Conservation (phyloP, 2,888 invertebrate species). For the Andricus curvator region DNA sequence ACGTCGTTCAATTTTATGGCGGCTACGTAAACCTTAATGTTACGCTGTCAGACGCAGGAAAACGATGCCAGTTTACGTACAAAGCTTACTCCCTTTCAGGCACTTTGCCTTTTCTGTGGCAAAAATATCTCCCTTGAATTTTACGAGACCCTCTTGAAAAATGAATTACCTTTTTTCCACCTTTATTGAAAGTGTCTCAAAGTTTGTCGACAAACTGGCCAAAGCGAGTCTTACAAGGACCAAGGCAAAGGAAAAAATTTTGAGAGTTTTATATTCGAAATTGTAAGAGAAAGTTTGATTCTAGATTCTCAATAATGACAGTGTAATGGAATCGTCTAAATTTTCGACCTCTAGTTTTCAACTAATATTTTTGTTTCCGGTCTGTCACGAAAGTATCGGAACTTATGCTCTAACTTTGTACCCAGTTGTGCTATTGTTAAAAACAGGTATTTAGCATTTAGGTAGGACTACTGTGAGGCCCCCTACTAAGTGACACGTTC, state of each 20-base stretch:
- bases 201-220: background rate
- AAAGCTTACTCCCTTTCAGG: constrained; percentile 26
- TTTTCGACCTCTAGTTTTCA: no score
- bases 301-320: no score
- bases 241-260: background rate
- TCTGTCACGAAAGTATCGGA: no score
- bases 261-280: background rate
- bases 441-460: no score
- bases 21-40: constrained; percentile 5
- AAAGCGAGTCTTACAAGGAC: background rate
- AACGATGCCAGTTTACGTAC: constrained; percentile 25
- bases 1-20: constrained; percentile 36
- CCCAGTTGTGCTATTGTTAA: no score
- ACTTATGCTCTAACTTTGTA: no score
- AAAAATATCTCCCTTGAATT: constrained; percentile 27
- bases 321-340: no score
- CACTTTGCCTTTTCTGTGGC: constrained; percentile 14
- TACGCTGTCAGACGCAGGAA: constrained; percentile 27
- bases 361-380: no score
- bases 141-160: constrained; percentile 28
- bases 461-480: no score
- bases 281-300: background rate
- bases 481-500: no score
- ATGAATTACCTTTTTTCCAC: constrained; percentile 22
- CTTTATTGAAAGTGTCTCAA: background rate